A percentile compares a stretch with the other conserved stretches of the same genome.
Conservation (phyloP, 2,113 vertebrate genomes). For the Macquaria australasica region DNA sequence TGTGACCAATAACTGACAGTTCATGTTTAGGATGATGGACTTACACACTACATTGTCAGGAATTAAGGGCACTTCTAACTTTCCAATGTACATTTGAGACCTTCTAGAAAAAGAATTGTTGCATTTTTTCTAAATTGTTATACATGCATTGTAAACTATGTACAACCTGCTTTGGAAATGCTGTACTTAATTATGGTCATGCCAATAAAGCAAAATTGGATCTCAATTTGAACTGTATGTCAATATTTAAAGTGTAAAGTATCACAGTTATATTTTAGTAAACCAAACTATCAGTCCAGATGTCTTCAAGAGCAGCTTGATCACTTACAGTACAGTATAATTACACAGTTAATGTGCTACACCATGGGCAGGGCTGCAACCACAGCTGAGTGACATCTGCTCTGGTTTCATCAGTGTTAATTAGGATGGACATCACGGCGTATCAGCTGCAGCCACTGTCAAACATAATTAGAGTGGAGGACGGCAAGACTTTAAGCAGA, state of each 20-base stretch:
- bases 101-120: too few relatives aligned
- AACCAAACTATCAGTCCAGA: constrained; percentile 3
- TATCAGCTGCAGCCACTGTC: constrained; percentile 50
- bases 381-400: constrained; percentile 59
- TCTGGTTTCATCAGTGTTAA: constrained; percentile 40
- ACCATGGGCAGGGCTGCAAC: constrained; percentile 23
- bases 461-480: constrained; percentile 50
- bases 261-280: not conserved
- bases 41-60: not conserved
- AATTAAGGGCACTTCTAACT: not conserved
- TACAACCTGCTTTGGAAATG: not conserved
- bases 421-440: constrained; percentile 51
- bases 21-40: not conserved
- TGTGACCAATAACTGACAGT: not conserved
- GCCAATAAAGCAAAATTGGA: not conserved
- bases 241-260: not conserved
- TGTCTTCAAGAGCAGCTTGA: constrained; percentile 19
- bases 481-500: constrained; percentile 10
- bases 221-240: too few relatives aligned
- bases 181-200: not conserved
- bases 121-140: too few relatives aligned
- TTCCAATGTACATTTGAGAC: not conserved
- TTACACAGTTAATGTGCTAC: constrained; percentile 47
- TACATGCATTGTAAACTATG: not conserved
- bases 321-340: constrained; percentile 32